These are phyloP conservation scores for Ephestia elutella DNA, from an alignment of 1,140 invertebrate species.

Conservation along the genomic window DNA sequence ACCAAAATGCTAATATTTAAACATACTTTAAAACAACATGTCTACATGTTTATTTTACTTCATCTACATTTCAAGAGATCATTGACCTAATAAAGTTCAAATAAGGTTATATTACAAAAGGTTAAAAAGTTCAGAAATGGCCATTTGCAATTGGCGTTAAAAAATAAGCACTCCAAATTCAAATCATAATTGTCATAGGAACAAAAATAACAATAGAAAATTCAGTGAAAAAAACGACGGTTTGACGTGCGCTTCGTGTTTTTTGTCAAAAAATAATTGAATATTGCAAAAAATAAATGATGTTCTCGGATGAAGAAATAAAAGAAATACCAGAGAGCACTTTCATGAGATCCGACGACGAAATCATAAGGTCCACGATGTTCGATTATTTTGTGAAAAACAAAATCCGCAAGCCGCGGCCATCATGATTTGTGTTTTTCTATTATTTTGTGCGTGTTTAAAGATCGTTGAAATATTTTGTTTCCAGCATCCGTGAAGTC, in stretches of 20 bases:
- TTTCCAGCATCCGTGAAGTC: conserved; percentile 60
- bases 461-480: conserved; percentile 21
- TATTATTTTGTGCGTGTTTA: conserved; percentile 22
- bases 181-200: conserved; percentile 43
- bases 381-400: conserved; percentile 50
- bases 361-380: conserved; percentile 65
- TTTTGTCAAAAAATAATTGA: conserved; percentile 68
- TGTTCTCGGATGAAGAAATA: conserved; percentile 69
- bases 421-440: conserved; percentile 32
- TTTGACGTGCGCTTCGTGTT: conserved; percentile 49
- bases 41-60: not conserved
- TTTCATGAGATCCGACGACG: conserved; percentile 58
- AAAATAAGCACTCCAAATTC: conserved; percentile 37
- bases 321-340: conserved; percentile 51
- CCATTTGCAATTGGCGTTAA: conserved; percentile 19
- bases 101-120: conserved; percentile 33
- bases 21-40: no score
- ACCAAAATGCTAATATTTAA: no score
- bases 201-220: conserved; percentile 50
- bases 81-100: conserved; percentile 39
- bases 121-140: not conserved
- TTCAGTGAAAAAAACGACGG: conserved; percentile 41
- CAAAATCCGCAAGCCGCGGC: conserved; percentile 18
- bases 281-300: conserved; percentile 61
- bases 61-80: conserved; percentile 9